phyloP scores from a whole-genome alignment of 2,888 invertebrate genomes.

The Cantharis lateralis region DNA sequence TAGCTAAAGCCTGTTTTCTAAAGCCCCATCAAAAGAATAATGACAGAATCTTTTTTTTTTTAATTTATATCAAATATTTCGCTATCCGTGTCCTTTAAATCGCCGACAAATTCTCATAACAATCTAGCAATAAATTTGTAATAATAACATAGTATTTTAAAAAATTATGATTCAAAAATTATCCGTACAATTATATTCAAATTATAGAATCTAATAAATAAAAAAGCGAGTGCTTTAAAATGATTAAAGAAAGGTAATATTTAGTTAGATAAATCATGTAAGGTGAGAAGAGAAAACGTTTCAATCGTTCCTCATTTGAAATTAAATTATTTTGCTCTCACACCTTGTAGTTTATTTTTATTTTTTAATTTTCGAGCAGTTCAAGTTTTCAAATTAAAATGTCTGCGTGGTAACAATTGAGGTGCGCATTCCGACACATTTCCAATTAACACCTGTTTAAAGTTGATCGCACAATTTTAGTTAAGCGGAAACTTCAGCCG shows the following conservation, averaged over 20 bases:
- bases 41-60: too few species aligned
- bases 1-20: background rate
- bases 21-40: background rate
- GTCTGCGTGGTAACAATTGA: constrained; percentile 50
- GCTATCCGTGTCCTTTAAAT: background rate
- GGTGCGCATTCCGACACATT: constrained; percentile 49
- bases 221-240: constrained; percentile 22
- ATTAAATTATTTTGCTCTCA: constrained; percentile 50
- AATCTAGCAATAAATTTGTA: constrained; percentile 31
- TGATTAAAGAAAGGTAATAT: constrained; percentile 21
- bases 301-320: constrained; percentile 49
- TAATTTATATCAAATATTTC: background rate
- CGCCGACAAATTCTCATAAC: background rate
- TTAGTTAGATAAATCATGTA: constrained; percentile 44
- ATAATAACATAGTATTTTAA: constrained; percentile 34
- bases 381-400: constrained; percentile 51
- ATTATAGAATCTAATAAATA: constrained; percentile 37
- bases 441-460: constrained; percentile 52
- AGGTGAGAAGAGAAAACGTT: constrained; percentile 49
- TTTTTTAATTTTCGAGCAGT: constrained; percentile 41
- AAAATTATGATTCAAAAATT: constrained; percentile 27
- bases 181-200: constrained; percentile 43
- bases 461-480: constrained; percentile 11
- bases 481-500: constrained; percentile 12
- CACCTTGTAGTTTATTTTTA: constrained; percentile 22